phyloP scores from a whole-genome alignment of 2,888 invertebrate genomes.

The Diachrysia chrysitis region DNA sequence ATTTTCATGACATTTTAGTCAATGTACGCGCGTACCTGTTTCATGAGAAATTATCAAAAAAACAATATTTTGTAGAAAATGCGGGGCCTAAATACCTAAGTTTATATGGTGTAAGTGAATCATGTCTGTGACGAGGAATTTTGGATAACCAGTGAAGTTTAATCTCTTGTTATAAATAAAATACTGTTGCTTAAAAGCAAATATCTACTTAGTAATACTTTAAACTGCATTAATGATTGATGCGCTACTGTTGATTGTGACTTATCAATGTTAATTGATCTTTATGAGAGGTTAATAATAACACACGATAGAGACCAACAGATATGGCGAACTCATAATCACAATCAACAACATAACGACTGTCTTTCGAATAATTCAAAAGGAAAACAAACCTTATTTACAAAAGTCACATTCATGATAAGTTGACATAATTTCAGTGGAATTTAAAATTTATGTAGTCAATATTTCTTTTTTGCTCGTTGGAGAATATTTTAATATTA shows the following conservation, averaged over 20 bases:
- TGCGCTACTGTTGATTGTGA: constrained; percentile 26
- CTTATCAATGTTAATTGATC: constrained; percentile 21
- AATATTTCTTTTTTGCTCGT: constrained; percentile 11
- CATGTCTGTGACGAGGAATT: constrained; percentile 53
- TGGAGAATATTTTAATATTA: constrained; percentile 16
- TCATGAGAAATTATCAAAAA: constrained; percentile 70
- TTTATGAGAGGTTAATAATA: background rate
- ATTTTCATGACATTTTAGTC: constrained; percentile 79
- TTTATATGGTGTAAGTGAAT: constrained; percentile 60
- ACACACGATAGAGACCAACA: background rate
- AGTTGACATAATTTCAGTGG: constrained; percentile 22
- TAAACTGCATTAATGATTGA: constrained; percentile 20
- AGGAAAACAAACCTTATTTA: constrained; percentile 13
- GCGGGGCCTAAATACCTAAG: constrained; percentile 74
- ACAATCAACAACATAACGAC: constrained; percentile 19
- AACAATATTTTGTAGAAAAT: constrained; percentile 69
- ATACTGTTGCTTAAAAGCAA: constrained; percentile 45
- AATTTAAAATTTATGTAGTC: constrained; percentile 33
- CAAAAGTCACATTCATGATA: constrained; percentile 19
- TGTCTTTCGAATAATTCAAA: constrained; percentile 22
- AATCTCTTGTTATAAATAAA: constrained; percentile 38
- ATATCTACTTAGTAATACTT: constrained; percentile 53
- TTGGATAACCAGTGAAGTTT: constrained; percentile 63
- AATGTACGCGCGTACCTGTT: constrained; percentile 83
- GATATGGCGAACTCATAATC: constrained; percentile 16